These are phyloP conservation scores for Hippopotamus amphibius DNA, from an alignment of 2,113 vertebrate species.

Conservation along the genomic window DNA sequence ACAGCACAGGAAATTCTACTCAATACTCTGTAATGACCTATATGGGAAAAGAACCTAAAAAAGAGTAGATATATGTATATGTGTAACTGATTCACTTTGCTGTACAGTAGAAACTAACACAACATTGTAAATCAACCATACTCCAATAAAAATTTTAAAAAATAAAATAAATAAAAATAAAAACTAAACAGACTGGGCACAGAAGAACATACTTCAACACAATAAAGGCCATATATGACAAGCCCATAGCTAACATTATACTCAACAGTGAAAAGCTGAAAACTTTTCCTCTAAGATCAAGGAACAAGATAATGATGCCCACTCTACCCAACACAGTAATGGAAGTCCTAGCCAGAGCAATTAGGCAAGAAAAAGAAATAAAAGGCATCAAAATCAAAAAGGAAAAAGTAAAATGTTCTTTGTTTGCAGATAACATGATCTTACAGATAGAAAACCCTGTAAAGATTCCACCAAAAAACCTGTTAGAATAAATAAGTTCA, in stretches of 20 bases:
- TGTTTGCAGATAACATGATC: background rate
- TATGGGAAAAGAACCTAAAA: background rate
- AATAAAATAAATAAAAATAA: conserved; percentile 17
- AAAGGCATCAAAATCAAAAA: background rate
- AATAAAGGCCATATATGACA: background rate
- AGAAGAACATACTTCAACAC: background rate
- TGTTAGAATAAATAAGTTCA: background rate
- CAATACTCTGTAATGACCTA: background rate
- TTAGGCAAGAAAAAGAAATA: background rate
- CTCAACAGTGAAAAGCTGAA: background rate
- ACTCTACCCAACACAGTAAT: background rate
- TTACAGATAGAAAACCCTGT: conserved; percentile 10
- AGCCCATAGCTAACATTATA: background rate
- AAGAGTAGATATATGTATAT: background rate
- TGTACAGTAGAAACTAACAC: background rate
- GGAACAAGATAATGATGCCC: background rate
- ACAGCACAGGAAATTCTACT: background rate
- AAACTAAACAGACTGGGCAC: background rate
- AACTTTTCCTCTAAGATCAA: conserved; percentile 2
- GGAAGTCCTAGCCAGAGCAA: background rate
- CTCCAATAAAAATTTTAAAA: background rate
- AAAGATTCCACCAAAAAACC: background rate
- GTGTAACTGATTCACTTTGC: background rate
- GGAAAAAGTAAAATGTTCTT: background rate
- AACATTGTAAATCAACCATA: background rate